A percentile compares a stretch with the other conserved stretches of the same genome.
Evolutionary conservation across 2,888 invertebrate genomes (phyloP).

Genomic region (Rhyacophila evoluta): DNA sequence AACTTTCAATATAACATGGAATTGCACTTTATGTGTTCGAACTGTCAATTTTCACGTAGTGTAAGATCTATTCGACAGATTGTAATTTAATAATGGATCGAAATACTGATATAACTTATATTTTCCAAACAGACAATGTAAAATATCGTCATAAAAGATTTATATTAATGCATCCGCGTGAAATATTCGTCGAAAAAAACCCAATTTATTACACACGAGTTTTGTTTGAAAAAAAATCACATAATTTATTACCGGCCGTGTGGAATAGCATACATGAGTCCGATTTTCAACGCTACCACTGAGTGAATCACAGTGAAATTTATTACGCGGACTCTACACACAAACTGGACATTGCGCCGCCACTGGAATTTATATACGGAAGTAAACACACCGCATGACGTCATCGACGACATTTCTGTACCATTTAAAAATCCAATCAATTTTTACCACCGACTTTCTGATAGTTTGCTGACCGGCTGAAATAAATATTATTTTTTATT

Average conservation of each 20-base stretch:
- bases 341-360: background rate
- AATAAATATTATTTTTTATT: background rate
- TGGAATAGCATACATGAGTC: constrained; percentile 4
- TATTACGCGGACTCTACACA: background rate
- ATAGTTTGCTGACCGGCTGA: background rate
- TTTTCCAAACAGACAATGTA: background rate
- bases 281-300: background rate
- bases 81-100: no score
- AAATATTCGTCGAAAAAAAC: constrained; percentile 33
- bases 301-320: constrained; percentile 17
- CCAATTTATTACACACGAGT: constrained; percentile 27
- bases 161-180: constrained; percentile 27
- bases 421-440: constrained; percentile 33
- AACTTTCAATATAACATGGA: no score
- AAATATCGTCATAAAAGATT: constrained; percentile 26
- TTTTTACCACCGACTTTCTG: background rate
- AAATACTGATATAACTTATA: background rate
- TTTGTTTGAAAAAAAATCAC: constrained; percentile 6
- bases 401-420: background rate
- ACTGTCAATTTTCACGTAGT: no score
- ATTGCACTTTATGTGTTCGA: no score
- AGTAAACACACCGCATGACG: background rate
- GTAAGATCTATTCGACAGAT: no score
- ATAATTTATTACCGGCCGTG: background rate
- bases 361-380: background rate